Evolutionary conservation across 2,888 invertebrate genomes (phyloP).

Genomic region (Drosophila maculinotata): DNA sequence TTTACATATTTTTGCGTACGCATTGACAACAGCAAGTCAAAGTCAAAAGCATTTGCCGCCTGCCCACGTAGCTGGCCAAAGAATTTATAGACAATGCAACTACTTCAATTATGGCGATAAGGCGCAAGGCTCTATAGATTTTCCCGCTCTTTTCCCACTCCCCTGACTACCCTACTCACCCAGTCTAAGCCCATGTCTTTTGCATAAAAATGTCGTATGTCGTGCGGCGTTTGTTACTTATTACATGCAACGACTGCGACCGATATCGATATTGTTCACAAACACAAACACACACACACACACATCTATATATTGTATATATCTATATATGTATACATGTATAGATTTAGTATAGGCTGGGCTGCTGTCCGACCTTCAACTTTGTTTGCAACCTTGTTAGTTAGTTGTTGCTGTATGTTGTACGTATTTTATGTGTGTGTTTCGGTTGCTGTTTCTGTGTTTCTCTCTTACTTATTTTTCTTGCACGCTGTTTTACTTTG

Average conservation of each 20-base stretch:
- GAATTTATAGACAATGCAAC: conserved; percentile 80
- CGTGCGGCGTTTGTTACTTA: conserved; percentile 80
- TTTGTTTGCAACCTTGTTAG: conserved; percentile 77
- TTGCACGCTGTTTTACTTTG: conserved; percentile 53
- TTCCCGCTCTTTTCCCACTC: conserved; percentile 1
- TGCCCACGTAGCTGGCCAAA: conserved; percentile 71
- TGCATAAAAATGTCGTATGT: conserved; percentile 81
- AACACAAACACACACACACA: conserved; percentile 23
- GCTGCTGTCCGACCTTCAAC: conserved; percentile 70
- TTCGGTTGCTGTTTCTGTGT: conserved; percentile 34
- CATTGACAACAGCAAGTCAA: conserved; percentile 60
- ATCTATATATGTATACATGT: neutral
- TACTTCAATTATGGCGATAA: conserved; percentile 80
- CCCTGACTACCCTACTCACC: neutral
- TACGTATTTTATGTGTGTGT: conserved; percentile 33
- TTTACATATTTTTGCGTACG: conserved; percentile 73
- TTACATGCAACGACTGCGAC: conserved; percentile 65
- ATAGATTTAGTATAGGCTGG: conserved; percentile 19
- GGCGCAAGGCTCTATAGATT: conserved; percentile 19
- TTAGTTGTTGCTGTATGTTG: conserved; percentile 51
- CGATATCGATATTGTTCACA: conserved; percentile 73
- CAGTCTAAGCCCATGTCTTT: conserved; percentile 45
- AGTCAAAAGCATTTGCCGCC: conserved; percentile 68
- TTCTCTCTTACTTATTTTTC: conserved; percentile 21
- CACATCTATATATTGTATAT: too few relatives aligned